phyloP scores from a whole-genome alignment of 2,888 invertebrate genomes.

The Lycia hirtaria region DNA sequence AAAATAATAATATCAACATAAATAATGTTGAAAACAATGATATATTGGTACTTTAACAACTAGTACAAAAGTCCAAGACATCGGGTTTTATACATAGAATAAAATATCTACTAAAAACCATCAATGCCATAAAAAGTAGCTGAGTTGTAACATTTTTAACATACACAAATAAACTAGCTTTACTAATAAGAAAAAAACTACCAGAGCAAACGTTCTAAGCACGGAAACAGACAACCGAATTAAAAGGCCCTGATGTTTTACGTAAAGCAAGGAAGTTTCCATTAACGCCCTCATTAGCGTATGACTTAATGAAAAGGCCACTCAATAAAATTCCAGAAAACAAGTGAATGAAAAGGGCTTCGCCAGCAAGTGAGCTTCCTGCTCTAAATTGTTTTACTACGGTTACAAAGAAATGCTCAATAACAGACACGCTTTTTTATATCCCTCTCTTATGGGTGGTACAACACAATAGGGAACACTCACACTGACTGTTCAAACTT shows the following conservation, averaged over 20 bases:
- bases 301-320: conserved; percentile 63
- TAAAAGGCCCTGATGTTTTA: conserved; percentile 49
- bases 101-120: conserved; percentile 2
- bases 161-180: conserved; percentile 14
- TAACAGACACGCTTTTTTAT: conserved; percentile 39
- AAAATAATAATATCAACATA: background rate
- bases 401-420: conserved; percentile 50
- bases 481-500: conserved; percentile 29
- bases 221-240: conserved; percentile 50
- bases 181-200: conserved; percentile 31
- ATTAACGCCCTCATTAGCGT: conserved; percentile 72
- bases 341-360: conserved; percentile 47
- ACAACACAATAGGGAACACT: conserved; percentile 33
- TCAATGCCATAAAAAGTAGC: conserved; percentile 12
- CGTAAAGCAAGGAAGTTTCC: conserved; percentile 61
- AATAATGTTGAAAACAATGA: background rate
- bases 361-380: conserved; percentile 47
- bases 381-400: conserved; percentile 51
- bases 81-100: background rate
- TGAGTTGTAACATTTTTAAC: conserved; percentile 4
- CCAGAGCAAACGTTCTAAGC: conserved; percentile 36
- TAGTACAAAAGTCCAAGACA: background rate
- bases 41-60: background rate
- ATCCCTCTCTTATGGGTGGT: conserved; percentile 17
- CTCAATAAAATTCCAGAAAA: conserved; percentile 59